Evolutionary conservation across 2,888 invertebrate species (phyloP).

Genomic region (Ectemnius cavifrons): DNA sequence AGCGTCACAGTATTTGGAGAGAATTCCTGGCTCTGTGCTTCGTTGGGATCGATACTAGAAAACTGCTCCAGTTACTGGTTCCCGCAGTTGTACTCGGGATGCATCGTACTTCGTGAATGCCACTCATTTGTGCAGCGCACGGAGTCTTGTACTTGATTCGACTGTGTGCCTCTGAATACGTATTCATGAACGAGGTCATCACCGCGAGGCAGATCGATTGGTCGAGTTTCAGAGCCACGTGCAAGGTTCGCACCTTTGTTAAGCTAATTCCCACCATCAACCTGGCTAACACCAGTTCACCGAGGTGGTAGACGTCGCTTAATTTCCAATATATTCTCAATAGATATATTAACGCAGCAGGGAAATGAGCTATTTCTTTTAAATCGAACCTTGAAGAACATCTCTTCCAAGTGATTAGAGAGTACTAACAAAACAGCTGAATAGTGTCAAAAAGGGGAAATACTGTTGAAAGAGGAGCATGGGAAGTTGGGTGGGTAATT

Average conservation of each 20-base stretch:
- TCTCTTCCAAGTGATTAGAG: neutral
- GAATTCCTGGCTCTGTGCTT: neutral
- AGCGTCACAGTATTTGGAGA: constrained; percentile 13
- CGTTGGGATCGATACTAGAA: neutral
- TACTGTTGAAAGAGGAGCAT: constrained; percentile 20
- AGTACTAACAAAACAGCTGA: neutral
- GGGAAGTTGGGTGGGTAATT: constrained; percentile 56
- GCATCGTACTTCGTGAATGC: neutral
- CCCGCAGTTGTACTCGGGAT: neutral
- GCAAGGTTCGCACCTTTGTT: too few species aligned
- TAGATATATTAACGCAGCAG: too few species aligned
- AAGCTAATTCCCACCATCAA: too few species aligned
- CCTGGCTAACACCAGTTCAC: too few species aligned
- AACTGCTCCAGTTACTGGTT: neutral
- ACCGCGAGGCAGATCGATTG: too few species aligned
- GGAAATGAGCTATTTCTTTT: too few species aligned
- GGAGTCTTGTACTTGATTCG: neutral
- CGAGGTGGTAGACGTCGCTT: too few species aligned
- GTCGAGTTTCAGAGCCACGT: too few species aligned
- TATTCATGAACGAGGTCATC: too few species aligned
- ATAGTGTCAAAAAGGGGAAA: constrained; percentile 36
- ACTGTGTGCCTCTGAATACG: too few species aligned
- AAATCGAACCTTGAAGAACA: too few species aligned
- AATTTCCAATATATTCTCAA: too few species aligned
- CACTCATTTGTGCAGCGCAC: neutral